Conservation (phyloP, 2,113 vertebrate species). For the Rhinolophus ferrumequinum region DNA sequence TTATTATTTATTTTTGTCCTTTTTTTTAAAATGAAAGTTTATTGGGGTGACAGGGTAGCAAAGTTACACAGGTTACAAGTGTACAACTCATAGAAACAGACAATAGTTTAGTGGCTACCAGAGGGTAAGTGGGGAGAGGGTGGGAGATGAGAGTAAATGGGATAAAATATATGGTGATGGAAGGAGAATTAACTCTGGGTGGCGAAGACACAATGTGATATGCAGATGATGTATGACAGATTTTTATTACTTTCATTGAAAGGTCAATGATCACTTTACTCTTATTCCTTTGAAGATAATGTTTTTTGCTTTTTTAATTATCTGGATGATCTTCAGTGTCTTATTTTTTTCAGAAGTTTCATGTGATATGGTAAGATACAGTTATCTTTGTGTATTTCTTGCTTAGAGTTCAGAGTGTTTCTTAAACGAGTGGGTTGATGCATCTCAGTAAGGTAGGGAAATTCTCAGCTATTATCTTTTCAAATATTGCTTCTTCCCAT, state of each 20-base stretch:
- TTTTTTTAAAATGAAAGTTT: no score
- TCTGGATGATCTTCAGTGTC: background rate
- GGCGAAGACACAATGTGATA: no score
- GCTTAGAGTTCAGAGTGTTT: background rate
- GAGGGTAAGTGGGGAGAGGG: no score
- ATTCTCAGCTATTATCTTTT: background rate
- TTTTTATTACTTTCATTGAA: background rate
- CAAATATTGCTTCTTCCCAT: background rate
- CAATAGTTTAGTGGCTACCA: no score
- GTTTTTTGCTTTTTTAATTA: background rate
- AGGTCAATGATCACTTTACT: background rate
- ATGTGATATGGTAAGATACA: background rate
- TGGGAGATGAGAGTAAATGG: no score
- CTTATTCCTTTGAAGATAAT: background rate
- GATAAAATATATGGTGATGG: no score
- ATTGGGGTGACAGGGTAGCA: no score
- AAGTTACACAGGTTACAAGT: no score
- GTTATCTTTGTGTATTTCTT: background rate
- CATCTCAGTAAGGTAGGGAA: background rate
- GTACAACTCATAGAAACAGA: no score
- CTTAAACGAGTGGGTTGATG: background rate
- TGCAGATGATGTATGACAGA: no score
- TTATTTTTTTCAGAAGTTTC: background rate
- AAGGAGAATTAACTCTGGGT: no score
- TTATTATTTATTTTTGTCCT: background rate